Evolutionary conservation across 2,797 vertebrate species (phyloP), one percentile per base, ranked within the genome.

Genomic region (Peromyscus nudipes): DNA sequence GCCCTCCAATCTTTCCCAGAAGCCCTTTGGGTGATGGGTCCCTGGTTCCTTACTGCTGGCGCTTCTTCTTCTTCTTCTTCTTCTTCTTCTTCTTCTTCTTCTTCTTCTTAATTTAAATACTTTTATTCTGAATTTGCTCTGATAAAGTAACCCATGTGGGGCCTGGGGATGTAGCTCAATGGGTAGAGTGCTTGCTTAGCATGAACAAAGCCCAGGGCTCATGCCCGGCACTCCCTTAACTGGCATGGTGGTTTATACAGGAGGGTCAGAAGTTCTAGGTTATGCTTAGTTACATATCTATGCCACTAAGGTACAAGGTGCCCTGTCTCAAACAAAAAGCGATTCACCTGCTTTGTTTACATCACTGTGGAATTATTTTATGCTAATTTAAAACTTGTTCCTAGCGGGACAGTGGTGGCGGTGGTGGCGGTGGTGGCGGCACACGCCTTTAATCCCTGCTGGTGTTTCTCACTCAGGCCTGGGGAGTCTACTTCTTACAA

Each of bases 321-420:
- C 21, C 57, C 14, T 57, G 11, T 46, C n/a, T 43, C 29, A 75
- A 37, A 57, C 79, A 81, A 76, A 75, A 60, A 89, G 19, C 57
- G 17, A 11, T 49, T 64, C n/a, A 17, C 37, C 52, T 62, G 37
- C 37, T 77, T 27, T 65, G 27, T 52, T 90, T 94, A 82, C 1
- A 85, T 76, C 60, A 73, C 7, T 90, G 8, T 65, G 83, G 65
- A 46, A 69, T 88, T 94, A 19, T 94, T 89, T 76, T 89, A 79
- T 89, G 60, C 31, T 64, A 79, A 73, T 96, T 92, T 87, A 81
- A 94, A 93, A 55, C 7, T 21, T 81, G 16, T 91, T 92, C 94
- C 62, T 40, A 73, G 37, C n/a, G 6, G 21, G n/a, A 9, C 49
- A 49, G 49, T 49, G 52, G 52, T 52, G 52, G 13, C 7, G 5